Conservation (phyloP, 2,113 vertebrate species). For the Macroglossus sobrinus region DNA sequence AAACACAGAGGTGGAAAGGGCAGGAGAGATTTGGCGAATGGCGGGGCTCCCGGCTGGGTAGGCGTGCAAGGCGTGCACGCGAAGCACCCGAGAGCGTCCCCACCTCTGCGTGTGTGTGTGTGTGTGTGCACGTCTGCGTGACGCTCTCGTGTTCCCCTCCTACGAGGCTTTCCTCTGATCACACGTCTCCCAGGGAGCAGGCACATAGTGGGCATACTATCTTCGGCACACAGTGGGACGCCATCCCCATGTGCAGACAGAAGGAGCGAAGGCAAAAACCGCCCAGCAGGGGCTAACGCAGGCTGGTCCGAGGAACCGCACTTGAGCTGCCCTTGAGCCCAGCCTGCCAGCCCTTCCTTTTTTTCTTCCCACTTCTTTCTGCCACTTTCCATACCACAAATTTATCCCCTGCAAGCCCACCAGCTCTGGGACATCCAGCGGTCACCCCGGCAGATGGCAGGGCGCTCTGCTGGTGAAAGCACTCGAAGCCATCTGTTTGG, state of each 20-base stretch:
- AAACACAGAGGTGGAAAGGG: too few species aligned
- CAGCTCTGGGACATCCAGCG: too few species aligned
- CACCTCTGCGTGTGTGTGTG: too few species aligned
- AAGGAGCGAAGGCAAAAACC: background rate
- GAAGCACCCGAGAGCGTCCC: background rate
- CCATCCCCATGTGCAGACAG: background rate
- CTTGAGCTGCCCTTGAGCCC: too few species aligned
- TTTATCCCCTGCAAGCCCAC: too few species aligned
- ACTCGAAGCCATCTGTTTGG: background rate
- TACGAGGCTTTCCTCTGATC: background rate
- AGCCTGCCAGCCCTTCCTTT: too few species aligned
- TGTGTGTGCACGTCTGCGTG: rapidly evolving
- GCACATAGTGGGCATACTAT: too few species aligned
- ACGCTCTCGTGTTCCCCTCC: background rate
- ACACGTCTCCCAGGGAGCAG: background rate
- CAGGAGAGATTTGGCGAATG: background rate
- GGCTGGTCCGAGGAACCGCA: rapidly evolving
- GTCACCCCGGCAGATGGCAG: background rate
- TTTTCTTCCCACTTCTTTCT: background rate
- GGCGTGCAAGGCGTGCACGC: background rate
- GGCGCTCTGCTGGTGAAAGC: background rate
- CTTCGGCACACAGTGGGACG: too few species aligned
- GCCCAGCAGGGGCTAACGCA: background rate
- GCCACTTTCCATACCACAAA: too few species aligned
- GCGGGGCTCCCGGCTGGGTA: too few species aligned